These are phyloP conservation scores for Sinohyriopsis cumingii DNA, from an alignment of 2,888 invertebrate genomes.

Conservation along the genomic window DNA sequence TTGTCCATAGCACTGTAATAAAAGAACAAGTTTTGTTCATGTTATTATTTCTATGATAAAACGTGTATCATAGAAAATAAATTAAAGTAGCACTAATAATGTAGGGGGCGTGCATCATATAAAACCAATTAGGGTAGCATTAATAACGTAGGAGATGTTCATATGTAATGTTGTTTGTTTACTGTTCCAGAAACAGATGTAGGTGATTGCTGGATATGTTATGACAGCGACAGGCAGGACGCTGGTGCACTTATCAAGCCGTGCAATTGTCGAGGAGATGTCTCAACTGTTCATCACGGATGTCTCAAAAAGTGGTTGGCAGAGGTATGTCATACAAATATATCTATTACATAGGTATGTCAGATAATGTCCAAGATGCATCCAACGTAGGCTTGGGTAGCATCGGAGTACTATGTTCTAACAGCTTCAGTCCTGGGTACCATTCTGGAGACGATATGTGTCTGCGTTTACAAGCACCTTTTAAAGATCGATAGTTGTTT, in stretches of 20 bases:
- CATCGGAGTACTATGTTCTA: not conserved
- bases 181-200: not conserved
- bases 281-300: slow-evolving; percentile 93
- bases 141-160: no score
- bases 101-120: no score
- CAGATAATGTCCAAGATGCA: not conserved
- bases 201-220: slow-evolving; percentile 94
- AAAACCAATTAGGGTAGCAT: no score
- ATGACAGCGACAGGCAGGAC: slow-evolving; percentile 80
- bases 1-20: no score
- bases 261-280: slow-evolving; percentile 92
- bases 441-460: not conserved
- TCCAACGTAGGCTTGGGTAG: not conserved
- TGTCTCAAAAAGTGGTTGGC: slow-evolving; percentile 91
- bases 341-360: not conserved
- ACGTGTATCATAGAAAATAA: no score
- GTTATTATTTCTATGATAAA: no score
- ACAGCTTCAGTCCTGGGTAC: not conserved
- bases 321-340: slow-evolving; percentile 77
- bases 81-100: no score
- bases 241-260: slow-evolving; percentile 86
- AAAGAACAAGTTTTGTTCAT: no score
- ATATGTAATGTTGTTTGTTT: no score
- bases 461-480: not conserved
- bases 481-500: not conserved